Evolutionary conservation across 2,797 vertebrate species (phyloP), one percentile per base, ranked within the genome.

Genomic region (Brachyrhaphis roseni): DNA sequence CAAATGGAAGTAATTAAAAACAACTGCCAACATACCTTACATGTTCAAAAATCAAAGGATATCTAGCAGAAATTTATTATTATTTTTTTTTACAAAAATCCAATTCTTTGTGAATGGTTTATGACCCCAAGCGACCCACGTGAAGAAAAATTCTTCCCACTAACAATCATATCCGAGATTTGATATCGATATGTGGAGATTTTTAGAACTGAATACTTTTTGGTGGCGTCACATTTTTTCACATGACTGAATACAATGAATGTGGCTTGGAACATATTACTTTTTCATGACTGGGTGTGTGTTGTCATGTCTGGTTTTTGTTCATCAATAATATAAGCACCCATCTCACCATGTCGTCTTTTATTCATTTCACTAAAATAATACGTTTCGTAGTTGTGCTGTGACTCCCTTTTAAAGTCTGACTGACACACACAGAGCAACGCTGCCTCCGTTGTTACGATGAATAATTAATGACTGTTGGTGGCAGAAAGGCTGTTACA

Each of bases 391-490:
- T 12, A 39, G 18, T 68, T 41, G 23, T 41, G 39, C 36, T n/a
- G 3, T 15, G 39, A 68, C 23, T 68, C 23, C 36, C 36, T 20
- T 68, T 43, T 41, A 68, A 41, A 43, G 18, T 68, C 36, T 41
- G 66, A 68, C 39, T 43, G 66, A 68, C 20, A n/a, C 23, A 66
- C 62, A 13, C 39, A 43, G 31, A 71, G 41, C 12, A 45, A 71
- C 39, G 6, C 41, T 71, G 68, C 68, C 26, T 71, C 39, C 1
- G 5, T 45, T 71, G 26, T n/a, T 43, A n/a, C 16, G 12, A 71
- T 71, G 39, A 71, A 71, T 71, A 71, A 71, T 71, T 71, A n/a
- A 45, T 71, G 12, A 71, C 41, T 12, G 39, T 45, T 71, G 20
- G 41, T n/a, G 26, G 41, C 41, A 71, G 39, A 71, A 45, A 45